Evolutionary conservation across 2,888 invertebrate genomes (phyloP), one percentile per base, ranked within the genome.

Genomic region (Drosophila atripex): DNA sequence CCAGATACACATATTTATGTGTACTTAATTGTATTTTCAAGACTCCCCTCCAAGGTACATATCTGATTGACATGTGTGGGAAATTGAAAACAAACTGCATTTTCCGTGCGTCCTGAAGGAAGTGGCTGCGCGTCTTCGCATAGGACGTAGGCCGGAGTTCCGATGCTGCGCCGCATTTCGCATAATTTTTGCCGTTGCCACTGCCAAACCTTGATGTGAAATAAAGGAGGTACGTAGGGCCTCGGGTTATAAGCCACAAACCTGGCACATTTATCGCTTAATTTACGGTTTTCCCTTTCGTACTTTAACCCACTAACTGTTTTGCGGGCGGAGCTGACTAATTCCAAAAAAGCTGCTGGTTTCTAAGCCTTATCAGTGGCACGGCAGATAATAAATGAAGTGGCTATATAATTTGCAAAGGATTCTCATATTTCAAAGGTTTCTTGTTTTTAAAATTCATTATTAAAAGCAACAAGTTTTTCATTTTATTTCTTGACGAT

Each of bases 141-240:
- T 53, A 69, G 69, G 76, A 66, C 70, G 59, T 68, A 46, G 61
- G 70, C 73, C 58, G 41, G 9, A 3, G 71, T 56, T 66, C 57
- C 71, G 77, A 65, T 65, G 77, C 61, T 65, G 75, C 54, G 39
- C 47, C 28, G 46, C 60, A 18, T 47, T 59, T 46, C 76, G 47
- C 63, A 72, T 79, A 83, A 83, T 83, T 79, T 80, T 79, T 68
- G 78, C 72, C 76, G 68, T 14, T 64, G 68, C 63, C 60, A n/a
- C 65, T 38, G 12, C 46, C 51, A 50, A 23, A 9, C 32, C 46
- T 53, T 55, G 58, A 47, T 46, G 68, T 59, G 59, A n/a, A 12
- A n/a, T 14, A 18, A 18, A 41, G 9, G 9, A 25, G 38, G 14
- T 16, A 25, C 41, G 64, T 41, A 23, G 21, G 55, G 18, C 18